A percentile compares a stretch with the other conserved stretches of the same genome.
phyloP scores from a whole-genome alignment of 2,113 vertebrate genomes.

The Struthidea cinerea region DNA sequence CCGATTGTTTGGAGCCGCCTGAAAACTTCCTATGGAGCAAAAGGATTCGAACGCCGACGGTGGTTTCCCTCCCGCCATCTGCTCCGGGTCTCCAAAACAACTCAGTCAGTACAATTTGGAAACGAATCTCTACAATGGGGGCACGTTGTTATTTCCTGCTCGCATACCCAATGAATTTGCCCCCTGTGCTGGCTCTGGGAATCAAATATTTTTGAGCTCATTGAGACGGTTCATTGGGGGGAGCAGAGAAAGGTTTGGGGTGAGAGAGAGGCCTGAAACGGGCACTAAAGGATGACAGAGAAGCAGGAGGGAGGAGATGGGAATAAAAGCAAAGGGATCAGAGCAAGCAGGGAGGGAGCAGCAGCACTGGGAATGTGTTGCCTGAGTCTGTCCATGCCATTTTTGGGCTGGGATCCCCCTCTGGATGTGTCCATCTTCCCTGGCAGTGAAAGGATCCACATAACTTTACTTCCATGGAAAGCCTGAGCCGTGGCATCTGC shows the following conservation, averaged over 20 bases:
- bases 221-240: background rate
- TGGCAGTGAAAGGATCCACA: background rate
- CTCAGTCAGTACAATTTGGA: background rate
- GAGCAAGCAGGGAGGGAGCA: background rate
- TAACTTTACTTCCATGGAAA: background rate
- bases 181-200: background rate
- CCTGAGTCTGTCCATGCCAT: background rate
- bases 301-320: background rate
- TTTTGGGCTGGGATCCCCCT: background rate
- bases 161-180: background rate
- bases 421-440: background rate
- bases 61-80: background rate
- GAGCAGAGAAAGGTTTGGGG: background rate
- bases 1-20: constrained; percentile 1
- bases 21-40: constrained; percentile 34
- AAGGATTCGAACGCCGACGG: background rate
- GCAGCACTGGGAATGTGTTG: background rate
- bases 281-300: too few relatives aligned
- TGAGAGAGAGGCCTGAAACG: background rate
- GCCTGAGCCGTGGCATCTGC: background rate
- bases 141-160: constrained; percentile 42
- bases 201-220: background rate
- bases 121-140: background rate
- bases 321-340: background rate
- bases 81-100: background rate